These are phyloP conservation scores for Chalcosyrphus nemorum DNA, from an alignment of 2,888 invertebrate species.

Conservation along the genomic window DNA sequence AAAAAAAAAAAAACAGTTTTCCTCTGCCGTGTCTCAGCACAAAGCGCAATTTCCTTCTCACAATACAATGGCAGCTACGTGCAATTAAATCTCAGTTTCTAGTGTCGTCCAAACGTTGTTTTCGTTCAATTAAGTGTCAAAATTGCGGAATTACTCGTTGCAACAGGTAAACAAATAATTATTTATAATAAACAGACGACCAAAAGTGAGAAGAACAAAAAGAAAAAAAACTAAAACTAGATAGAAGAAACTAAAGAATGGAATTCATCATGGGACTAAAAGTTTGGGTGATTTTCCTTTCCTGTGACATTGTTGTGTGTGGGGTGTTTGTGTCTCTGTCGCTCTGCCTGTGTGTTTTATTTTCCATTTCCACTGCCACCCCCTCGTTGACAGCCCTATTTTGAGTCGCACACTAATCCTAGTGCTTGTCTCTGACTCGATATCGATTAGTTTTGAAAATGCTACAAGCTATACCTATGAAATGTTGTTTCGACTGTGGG, in stretches of 20 bases:
- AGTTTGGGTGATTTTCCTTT: constrained; percentile 57
- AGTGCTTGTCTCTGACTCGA: constrained; percentile 69
- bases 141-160: constrained; percentile 43
- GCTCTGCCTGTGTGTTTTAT: constrained; percentile 24
- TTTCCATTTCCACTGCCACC: constrained; percentile 37
- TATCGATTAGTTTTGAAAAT: constrained; percentile 70
- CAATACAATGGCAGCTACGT: constrained; percentile 26
- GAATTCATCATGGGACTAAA: neutral
- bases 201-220: constrained; percentile 29
- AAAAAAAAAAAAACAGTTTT: constrained; percentile 54
- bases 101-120: constrained; percentile 23
- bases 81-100: constrained; percentile 28
- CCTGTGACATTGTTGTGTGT: constrained; percentile 40
- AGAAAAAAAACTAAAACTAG: no score
- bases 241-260: no score
- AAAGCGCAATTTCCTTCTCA: constrained; percentile 46
- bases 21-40: constrained; percentile 59
- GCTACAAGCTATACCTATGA: constrained; percentile 30
- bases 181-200: constrained; percentile 48
- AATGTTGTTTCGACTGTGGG: neutral
- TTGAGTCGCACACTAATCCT: constrained; percentile 71
- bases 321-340: constrained; percentile 53
- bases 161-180: constrained; percentile 72
- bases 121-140: constrained; percentile 26
- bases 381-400: constrained; percentile 58